Conservation (phyloP, 2,888 invertebrate species). For the Eupithecia abbreviata region DNA sequence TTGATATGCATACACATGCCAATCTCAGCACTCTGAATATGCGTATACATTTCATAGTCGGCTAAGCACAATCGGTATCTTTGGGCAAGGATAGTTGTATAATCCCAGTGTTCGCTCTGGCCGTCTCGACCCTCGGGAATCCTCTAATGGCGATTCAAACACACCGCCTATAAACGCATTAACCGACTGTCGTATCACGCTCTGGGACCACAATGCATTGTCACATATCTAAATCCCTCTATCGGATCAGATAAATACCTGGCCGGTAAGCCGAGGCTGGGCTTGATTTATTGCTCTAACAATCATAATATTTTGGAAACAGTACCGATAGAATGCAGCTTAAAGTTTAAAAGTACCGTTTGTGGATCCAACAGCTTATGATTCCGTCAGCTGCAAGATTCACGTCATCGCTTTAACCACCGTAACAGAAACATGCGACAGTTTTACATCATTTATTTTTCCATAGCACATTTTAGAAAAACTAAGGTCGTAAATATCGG, state of each 20-base stretch:
- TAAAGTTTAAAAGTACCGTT: constrained; percentile 18
- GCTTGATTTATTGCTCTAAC: constrained; percentile 31
- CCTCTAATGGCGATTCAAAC: constrained; percentile 69
- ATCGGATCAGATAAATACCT: constrained; percentile 50
- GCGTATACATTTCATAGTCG: constrained; percentile 37
- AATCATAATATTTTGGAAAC: constrained; percentile 36
- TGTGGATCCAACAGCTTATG: constrained; percentile 9
- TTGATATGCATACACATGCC: constrained; percentile 34
- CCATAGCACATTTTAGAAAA: constrained; percentile 54
- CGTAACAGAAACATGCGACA: constrained; percentile 55
- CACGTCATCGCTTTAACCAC: not conserved
- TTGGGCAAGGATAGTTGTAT: constrained; percentile 46
- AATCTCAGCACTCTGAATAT: constrained; percentile 31
- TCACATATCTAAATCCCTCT: constrained; percentile 58
- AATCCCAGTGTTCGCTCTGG: constrained; percentile 57
- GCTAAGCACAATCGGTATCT: constrained; percentile 43
- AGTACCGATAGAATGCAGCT: constrained; percentile 26
- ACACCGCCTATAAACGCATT: constrained; percentile 72
- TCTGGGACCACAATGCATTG: constrained; percentile 43
- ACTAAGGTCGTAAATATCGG: constrained; percentile 77
- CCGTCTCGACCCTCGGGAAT: constrained; percentile 45
- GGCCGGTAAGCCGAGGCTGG: constrained; percentile 30
- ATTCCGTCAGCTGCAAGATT: constrained; percentile 16
- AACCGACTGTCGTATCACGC: constrained; percentile 68
- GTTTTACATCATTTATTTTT: constrained; percentile 66